Evolutionary conservation across 2,888 invertebrate species (phyloP).

Genomic region (Uloborus plumipes): DNA sequence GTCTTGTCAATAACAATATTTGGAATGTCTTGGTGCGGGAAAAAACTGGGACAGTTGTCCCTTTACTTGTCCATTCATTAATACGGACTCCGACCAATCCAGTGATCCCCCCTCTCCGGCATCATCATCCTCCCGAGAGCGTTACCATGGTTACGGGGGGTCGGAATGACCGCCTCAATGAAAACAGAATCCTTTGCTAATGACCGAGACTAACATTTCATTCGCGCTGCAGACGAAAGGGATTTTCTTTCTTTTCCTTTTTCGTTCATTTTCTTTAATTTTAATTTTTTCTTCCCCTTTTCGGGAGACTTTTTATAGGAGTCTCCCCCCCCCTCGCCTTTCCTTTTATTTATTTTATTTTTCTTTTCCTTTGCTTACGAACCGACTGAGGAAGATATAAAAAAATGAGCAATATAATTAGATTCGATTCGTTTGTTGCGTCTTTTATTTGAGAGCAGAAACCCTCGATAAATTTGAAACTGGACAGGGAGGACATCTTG

Average conservation of each 20-base stretch:
- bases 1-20: constrained; percentile 14
- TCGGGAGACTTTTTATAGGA: too few relatives aligned
- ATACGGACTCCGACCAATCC: constrained; percentile 3
- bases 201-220: constrained; percentile 29
- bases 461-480: not conserved
- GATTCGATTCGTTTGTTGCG: constrained; percentile 12
- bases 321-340: not conserved
- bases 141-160: constrained; percentile 19
- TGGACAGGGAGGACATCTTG: too few relatives aligned
- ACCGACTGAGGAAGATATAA: constrained; percentile 10
- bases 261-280: constrained; percentile 11
- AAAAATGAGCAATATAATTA: constrained; percentile 12
- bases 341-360: constrained; percentile 8
- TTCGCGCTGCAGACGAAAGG: constrained; percentile 31
- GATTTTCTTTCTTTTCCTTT: constrained; percentile 11
- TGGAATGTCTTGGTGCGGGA: not conserved
- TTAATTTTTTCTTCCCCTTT: not conserved
- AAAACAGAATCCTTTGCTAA: constrained; percentile 33
- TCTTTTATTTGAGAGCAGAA: constrained; percentile 4
- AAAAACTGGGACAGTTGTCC: not conserved
- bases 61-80: constrained; percentile 16
- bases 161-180: constrained; percentile 16
- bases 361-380: constrained; percentile 8
- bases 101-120: constrained; percentile 1
- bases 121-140: constrained; percentile 6